Percentiles rank a stretch among this genome's conserved stretches.
Conservation (phyloP, 2,113 vertebrate genomes). For the Dolichotis patagonum region DNA sequence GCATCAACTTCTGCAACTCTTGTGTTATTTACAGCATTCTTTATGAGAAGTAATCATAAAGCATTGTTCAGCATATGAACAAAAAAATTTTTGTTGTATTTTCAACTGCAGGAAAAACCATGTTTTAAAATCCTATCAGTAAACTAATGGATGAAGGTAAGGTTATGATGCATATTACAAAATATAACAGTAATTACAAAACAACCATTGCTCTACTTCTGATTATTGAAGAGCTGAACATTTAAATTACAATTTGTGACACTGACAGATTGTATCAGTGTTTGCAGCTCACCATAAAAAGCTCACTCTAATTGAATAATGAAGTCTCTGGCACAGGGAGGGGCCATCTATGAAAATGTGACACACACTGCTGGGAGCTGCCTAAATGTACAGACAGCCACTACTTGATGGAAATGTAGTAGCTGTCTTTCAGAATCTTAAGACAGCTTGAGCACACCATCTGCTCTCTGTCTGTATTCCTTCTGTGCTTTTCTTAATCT, state of each 20-base stretch:
- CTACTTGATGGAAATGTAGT: slow-evolving; percentile 48
- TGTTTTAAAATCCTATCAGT: slow-evolving; percentile 12
- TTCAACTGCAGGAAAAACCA: neutral
- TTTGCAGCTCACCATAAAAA: neutral
- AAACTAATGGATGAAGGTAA: neutral
- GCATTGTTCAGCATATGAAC: neutral
- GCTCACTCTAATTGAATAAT: neutral
- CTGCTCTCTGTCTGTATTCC: slow-evolving; percentile 71
- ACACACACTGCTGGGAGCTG: neutral
- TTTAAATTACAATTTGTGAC: neutral
- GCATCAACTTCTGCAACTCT: neutral
- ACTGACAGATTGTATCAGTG: neutral
- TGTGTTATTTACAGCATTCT: neutral
- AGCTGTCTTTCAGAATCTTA: slow-evolving; percentile 53
- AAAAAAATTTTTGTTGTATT: neutral
- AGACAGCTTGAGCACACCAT: slow-evolving; percentile 57
- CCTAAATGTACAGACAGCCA: slow-evolving; percentile 4
- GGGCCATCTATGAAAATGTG: neutral
- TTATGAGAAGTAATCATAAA: neutral
- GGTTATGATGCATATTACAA: neutral
- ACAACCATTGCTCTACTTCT: neutral
- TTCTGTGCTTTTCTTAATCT: slow-evolving; percentile 71
- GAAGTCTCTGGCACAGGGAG: neutral
- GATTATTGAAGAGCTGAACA: neutral
- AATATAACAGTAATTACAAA: neutral